phyloP scores from a whole-genome alignment of 2,888 invertebrate genomes.

The Rotaria magnacalcarata region DNA sequence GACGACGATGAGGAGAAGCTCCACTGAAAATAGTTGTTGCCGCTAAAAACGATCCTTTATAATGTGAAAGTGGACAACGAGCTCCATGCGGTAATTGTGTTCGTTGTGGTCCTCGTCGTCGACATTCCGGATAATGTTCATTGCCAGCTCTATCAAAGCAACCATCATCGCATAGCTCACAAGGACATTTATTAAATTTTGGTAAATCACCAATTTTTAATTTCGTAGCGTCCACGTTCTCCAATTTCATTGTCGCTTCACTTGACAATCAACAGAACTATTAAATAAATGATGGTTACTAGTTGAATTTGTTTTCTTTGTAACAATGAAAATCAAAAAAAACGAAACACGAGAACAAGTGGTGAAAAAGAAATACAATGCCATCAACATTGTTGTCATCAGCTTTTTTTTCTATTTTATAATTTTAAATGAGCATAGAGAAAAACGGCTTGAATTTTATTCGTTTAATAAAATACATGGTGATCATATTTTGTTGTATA shows the following conservation, averaged over 20 bases:
- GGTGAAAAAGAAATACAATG: too few relatives aligned
- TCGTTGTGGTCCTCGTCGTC: not conserved
- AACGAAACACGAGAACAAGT: too few relatives aligned
- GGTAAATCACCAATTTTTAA: not conserved
- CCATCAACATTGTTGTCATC: too few relatives aligned
- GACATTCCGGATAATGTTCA: slow-evolving; percentile 38
- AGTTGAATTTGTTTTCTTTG: too few relatives aligned
- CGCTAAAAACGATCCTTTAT: slow-evolving; percentile 28
- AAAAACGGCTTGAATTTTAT: too few relatives aligned
- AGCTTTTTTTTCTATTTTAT: too few relatives aligned
- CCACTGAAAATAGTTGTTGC: not conserved
- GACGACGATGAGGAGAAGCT: not conserved
- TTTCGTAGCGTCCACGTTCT: not conserved
- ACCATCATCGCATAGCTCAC: slow-evolving; percentile 46
- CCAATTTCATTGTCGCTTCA: slow-evolving; percentile 23
- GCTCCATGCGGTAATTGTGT: not conserved
- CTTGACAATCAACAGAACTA: not conserved
- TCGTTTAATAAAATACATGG: too few relatives aligned
- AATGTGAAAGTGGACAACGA: slow-evolving; percentile 38
- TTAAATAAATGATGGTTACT: not conserved
- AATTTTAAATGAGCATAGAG: too few relatives aligned
- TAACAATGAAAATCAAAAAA: too few relatives aligned
- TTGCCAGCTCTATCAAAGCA: slow-evolving; percentile 41
- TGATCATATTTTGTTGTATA: too few relatives aligned
- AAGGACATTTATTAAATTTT: slow-evolving; percentile 22